Conservation (phyloP, 2,797 vertebrate genomes). For the Ctenopoma multispine region DNA sequence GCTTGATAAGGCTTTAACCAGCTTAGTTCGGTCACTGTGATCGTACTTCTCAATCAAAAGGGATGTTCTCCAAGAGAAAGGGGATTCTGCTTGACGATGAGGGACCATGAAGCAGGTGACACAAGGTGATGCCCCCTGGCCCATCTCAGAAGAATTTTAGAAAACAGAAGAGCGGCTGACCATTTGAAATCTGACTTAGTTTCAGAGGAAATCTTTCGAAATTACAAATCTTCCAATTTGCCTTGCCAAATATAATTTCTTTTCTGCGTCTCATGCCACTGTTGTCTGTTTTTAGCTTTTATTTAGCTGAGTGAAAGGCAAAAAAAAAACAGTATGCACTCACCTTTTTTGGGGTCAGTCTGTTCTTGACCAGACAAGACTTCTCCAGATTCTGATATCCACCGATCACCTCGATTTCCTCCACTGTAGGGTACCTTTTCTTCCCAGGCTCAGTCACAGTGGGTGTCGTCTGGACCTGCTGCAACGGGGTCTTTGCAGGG, state of each 20-base stretch:
- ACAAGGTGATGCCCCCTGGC: constrained; percentile 22
- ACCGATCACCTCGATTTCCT: constrained; percentile 93
- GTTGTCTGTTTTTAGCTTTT: neutral
- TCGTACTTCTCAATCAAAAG: constrained; percentile 67
- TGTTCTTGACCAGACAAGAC: constrained; percentile 90
- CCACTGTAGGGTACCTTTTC: constrained; percentile 91
- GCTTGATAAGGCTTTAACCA: constrained; percentile 83
- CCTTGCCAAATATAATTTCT: no score
- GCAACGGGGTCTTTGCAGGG: constrained; percentile 39
- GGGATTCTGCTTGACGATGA: constrained; percentile 43
- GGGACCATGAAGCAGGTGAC: constrained; percentile 30
- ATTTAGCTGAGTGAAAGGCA: neutral
- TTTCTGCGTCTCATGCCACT: neutral
- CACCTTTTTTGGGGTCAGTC: constrained; percentile 87
- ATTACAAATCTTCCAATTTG: neutral
- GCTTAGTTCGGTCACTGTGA: constrained; percentile 71
- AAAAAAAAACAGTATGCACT: constrained; percentile 52
- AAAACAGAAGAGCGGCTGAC: neutral
- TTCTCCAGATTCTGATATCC: constrained; percentile 90
- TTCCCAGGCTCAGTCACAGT: constrained; percentile 66
- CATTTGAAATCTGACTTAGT: neutral
- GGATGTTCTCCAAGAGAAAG: constrained; percentile 77
- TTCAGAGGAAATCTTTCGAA: neutral
- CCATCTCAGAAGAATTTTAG: constrained; percentile 3
- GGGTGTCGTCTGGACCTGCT: constrained; percentile 38